Conservation (phyloP, 2,888 invertebrate genomes). For the Apotomis betuletana region DNA sequence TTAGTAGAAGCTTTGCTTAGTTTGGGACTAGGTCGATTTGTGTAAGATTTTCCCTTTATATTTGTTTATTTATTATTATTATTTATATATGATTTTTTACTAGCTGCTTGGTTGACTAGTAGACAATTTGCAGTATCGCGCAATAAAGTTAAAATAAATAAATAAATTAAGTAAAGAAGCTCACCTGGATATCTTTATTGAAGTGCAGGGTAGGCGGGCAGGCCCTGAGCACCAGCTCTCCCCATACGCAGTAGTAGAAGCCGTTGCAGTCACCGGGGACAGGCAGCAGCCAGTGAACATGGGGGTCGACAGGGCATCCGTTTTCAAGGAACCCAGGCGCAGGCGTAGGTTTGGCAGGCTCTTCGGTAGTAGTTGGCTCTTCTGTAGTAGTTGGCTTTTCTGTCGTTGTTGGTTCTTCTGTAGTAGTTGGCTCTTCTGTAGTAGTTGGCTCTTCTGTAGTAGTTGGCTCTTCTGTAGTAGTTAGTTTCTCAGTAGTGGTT, state of each 20-base stretch:
- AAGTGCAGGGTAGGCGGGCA: constrained; percentile 41
- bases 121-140: no score
- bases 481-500: neutral
- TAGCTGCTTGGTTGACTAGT: no score
- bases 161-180: neutral
- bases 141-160: neutral
- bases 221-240: constrained; percentile 26
- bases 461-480: neutral
- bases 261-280: constrained; percentile 40
- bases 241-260: constrained; percentile 45
- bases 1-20: no score
- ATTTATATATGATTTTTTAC: no score
- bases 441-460: neutral
- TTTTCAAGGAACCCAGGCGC: constrained; percentile 58
- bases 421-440: neutral
- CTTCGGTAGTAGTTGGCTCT: constrained; percentile 9
- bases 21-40: no score
- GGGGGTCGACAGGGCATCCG: constrained; percentile 66
- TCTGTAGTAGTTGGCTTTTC: constrained; percentile 59
- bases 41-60: no score
- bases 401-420: constrained; percentile 23
- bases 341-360: constrained; percentile 3
- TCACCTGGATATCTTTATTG: constrained; percentile 39
- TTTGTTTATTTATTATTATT: no score
- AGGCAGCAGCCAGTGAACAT: constrained; percentile 36